A percentile compares a stretch with the other conserved stretches of the same genome.
phyloP scores from a whole-genome alignment of 2,797 vertebrate species.

The Pseudochirops cupreus region DNA sequence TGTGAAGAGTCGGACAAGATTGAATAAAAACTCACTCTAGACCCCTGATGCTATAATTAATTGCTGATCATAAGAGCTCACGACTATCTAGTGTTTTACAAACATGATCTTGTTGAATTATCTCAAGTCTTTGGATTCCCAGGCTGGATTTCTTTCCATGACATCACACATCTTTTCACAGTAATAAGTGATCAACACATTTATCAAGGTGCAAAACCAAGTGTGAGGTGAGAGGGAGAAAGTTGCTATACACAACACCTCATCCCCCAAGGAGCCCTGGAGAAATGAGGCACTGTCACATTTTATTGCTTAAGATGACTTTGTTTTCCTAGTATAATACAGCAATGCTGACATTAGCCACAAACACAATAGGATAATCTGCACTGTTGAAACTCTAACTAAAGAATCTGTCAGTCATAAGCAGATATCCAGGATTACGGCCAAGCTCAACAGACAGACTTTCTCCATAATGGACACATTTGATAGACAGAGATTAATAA shows the following conservation, averaged over 20 bases:
- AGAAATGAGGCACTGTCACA: not conserved
- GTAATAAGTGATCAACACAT: not conserved
- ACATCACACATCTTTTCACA: not conserved
- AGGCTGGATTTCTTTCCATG: not conserved
- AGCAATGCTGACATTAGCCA: not conserved
- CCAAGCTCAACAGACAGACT: not conserved
- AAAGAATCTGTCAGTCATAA: not conserved
- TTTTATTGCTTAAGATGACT: not conserved
- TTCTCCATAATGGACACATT: not conserved
- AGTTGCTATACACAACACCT: not conserved
- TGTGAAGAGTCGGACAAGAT: not conserved
- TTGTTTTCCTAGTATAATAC: not conserved
- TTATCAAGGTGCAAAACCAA: not conserved
- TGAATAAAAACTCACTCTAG: not conserved
- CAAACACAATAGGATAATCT: not conserved
- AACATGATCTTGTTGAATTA: not conserved
- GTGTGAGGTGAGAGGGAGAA: not conserved
- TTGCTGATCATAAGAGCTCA: not conserved
- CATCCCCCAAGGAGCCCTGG: not conserved
- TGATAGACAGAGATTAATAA: not conserved
- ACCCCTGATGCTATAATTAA: not conserved
- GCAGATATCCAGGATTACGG: constrained; percentile 7
- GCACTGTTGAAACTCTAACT: not conserved
- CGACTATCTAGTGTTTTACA: not conserved
- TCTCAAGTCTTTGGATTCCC: not conserved